Percentiles rank a stretch among this genome's conserved stretches.
Evolutionary conservation across 1,140 invertebrate genomes (phyloP).

Genomic region (Yoshiicerus persimilis): DNA sequence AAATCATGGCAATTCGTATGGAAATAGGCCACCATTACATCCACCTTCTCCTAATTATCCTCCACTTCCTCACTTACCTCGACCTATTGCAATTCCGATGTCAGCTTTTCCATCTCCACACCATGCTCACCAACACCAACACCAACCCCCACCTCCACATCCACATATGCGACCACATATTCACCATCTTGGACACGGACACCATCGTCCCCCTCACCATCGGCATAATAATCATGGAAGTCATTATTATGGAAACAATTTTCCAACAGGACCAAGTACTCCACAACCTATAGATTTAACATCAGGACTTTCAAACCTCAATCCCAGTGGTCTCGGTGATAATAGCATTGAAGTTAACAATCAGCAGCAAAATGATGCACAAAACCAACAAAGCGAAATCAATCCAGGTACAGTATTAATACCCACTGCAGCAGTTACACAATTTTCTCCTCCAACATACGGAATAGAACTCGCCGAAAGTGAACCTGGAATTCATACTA

Average conservation of each 20-base stretch:
- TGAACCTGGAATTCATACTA: neutral
- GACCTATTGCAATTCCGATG: neutral
- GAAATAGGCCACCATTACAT: neutral
- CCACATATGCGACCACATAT: neutral
- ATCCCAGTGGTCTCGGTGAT: neutral
- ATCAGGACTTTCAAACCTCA: neutral
- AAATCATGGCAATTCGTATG: neutral
- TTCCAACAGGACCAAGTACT: neutral
- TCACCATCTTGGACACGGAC: neutral
- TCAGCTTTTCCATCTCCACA: neutral
- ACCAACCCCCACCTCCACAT: neutral
- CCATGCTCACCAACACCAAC: neutral
- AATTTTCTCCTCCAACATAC: neutral
- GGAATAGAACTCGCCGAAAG: neutral
- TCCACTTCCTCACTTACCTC: neutral
- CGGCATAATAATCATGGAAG: neutral
- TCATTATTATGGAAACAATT: constrained; percentile 8
- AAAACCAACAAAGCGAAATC: neutral
- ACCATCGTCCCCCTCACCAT: neutral
- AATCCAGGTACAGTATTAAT: neutral
- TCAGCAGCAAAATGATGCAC: neutral
- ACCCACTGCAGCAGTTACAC: no score
- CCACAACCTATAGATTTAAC: neutral
- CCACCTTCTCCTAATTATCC: neutral
- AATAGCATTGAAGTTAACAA: neutral